A percentile compares a stretch with the other conserved stretches of the same genome.
phyloP scores from a whole-genome alignment of 2,797 vertebrate genomes.

The Echeneis naucrates region DNA sequence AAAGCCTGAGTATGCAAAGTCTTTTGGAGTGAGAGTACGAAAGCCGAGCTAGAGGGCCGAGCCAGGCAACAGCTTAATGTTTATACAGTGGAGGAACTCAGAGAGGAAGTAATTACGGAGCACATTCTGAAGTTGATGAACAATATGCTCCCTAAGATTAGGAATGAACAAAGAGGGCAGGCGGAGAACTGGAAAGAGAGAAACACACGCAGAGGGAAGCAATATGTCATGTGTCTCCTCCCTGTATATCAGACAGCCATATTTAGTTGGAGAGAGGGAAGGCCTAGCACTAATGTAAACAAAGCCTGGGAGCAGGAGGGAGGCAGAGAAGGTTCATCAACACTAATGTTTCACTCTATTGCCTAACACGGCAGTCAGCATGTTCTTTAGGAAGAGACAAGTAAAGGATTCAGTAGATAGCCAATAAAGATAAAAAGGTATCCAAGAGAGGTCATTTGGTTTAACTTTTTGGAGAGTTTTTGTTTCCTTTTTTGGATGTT shows the following conservation, averaged over 20 bases:
- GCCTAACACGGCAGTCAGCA: slow-evolving; percentile 27
- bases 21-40: slow-evolving; percentile 20
- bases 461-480: slow-evolving; percentile 12
- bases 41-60: slow-evolving; percentile 32
- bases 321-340: slow-evolving; percentile 68
- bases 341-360: slow-evolving; percentile 58
- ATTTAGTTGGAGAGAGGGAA: slow-evolving; percentile 85
- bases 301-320: slow-evolving; percentile 75
- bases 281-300: slow-evolving; percentile 85
- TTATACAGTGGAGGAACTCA: slow-evolving; percentile 59
- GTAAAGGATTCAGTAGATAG: slow-evolving; percentile 22
- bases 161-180: slow-evolving; percentile 45
- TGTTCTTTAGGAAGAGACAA: slow-evolving; percentile 39
- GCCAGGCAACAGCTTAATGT: slow-evolving; percentile 50
- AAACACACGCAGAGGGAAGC: slow-evolving; percentile 55
- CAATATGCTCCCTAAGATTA: slow-evolving; percentile 53
- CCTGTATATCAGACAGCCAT: slow-evolving; percentile 85
- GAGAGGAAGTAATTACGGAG: slow-evolving; percentile 77
- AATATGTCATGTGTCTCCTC: slow-evolving; percentile 71
- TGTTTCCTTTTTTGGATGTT: slow-evolving; percentile 13
- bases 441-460: slow-evolving; percentile 11
- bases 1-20: slow-evolving; percentile 58
- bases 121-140: slow-evolving; percentile 63
- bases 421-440: slow-evolving; percentile 37
- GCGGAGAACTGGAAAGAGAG: slow-evolving; percentile 42